Percentiles rank a stretch among this genome's conserved stretches.
These are phyloP conservation scores for Trypoxylus dichotomus DNA, from an alignment of 1,140 invertebrate species.

Conservation along the genomic window DNA sequence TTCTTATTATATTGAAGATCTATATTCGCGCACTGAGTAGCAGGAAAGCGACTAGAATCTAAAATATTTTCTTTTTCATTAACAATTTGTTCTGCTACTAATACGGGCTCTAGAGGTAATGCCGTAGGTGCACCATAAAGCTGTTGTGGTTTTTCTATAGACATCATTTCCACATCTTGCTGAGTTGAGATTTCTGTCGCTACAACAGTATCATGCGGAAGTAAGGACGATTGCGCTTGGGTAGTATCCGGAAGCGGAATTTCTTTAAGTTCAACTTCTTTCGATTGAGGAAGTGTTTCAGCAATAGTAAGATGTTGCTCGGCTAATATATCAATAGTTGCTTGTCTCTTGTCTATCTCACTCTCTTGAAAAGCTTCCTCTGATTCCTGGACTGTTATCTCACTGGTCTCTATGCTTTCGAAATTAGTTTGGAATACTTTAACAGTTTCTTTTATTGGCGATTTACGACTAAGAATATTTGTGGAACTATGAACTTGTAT, in stretches of 20 bases:
- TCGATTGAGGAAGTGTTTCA: conserved; percentile 44
- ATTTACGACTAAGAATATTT: conserved; percentile 47
- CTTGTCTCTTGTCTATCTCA: conserved; percentile 49
- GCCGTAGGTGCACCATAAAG: conserved; percentile 17
- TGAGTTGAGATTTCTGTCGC: conserved; percentile 38
- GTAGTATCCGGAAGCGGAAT: conserved; percentile 1
- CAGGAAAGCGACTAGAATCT: not conserved
- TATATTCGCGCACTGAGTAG: conserved; percentile 6
- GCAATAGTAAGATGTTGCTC: conserved; percentile 50
- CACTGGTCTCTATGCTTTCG: conserved; percentile 57
- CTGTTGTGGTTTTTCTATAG: conserved; percentile 44
- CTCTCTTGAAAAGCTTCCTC: conserved; percentile 55
- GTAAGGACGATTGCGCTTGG: conserved; percentile 26
- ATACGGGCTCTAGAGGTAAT: conserved; percentile 27
- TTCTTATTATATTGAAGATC: conserved; percentile 36
- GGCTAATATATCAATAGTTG: conserved; percentile 53
- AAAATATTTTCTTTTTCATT: conserved; percentile 21
- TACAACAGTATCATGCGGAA: conserved; percentile 28
- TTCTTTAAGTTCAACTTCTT: conserved; percentile 35
- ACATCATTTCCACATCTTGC: conserved; percentile 34
- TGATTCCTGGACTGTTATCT: conserved; percentile 57
- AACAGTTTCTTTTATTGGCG: conserved; percentile 49
- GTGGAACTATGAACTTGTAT: conserved; percentile 50
- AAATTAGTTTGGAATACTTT: conserved; percentile 53
- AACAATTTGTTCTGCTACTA: conserved; percentile 34